Base-by-base conservation (phyloP, 2,888 invertebrate species). In the Mechanitis mazaeus region DNA sequence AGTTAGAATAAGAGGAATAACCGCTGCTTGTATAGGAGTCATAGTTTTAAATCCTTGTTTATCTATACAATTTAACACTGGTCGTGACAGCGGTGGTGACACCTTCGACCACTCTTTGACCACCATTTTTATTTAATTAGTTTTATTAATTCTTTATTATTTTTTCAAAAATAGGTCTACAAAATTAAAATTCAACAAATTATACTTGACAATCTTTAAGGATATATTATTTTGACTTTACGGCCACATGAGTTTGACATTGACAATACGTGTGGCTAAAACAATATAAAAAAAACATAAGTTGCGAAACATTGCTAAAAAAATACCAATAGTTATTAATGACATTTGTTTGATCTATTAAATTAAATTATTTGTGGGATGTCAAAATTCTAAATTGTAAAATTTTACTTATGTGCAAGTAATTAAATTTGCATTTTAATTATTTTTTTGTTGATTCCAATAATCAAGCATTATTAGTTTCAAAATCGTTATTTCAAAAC, bases 1-100 rank as follows among this genome's bases (percentile, higher is more conserved):
- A 7, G 93, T 93, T 59, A 98, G 81, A 58, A 99, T 90, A 59
- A 97, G 89, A 0, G 98, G 98, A 74, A 98, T 98, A 60, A 96
- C 94, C 0, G 97, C 96, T 3, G 96, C 94, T 92, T 97, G 93
- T 20, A 93, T 92, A 0, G 93, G 93, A 3, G 93, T 93, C 92
- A 93, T 92, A 33, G 77, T 69, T 33, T 79, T 72, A 63, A 93
- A 93, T 50, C 89, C 85, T 67, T 92, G 90, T 64, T 85, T 82
- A 12, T 82, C 74, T n/a, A 93, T 84, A 33, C 91, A 91, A 60
- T 82, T 85, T 50, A 92, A 70, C 31, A 92, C 87, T 0, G 91
- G 85, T 67, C 78, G 70, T 0, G 92, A 92, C 54, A 93, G 73
- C 1, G 84, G 75, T 11, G 90, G 91, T 42, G 71, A 74, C 20